These are phyloP conservation scores for Labeo catla DNA, from an alignment of 2,113 vertebrate species.

Conservation along the genomic window DNA sequence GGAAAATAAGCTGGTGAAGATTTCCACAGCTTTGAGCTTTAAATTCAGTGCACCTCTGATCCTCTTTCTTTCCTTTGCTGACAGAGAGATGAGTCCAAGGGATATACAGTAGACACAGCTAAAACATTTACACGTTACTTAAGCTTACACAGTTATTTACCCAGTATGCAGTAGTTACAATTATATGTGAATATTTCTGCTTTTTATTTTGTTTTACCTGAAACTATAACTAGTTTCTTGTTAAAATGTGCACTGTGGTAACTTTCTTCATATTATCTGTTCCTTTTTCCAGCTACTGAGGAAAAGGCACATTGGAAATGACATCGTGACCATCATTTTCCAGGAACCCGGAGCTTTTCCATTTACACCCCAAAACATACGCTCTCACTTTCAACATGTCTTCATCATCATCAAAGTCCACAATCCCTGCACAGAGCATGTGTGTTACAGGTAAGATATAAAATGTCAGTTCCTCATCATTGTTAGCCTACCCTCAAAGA, in stretches of 20 bases:
- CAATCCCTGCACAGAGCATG: constrained; percentile 84
- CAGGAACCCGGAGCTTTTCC: constrained; percentile 88
- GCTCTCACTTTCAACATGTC: constrained; percentile 88
- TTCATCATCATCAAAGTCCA: constrained; percentile 87
- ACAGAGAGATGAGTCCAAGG: neutral
- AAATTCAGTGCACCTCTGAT: neutral
- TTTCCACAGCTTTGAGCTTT: neutral
- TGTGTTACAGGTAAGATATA: constrained; percentile 84
- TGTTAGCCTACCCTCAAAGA: neutral
- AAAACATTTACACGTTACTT: neutral
- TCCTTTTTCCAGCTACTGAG: constrained; percentile 78
- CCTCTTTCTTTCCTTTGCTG: neutral
- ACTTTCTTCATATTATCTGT: neutral
- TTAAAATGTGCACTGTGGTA: neutral
- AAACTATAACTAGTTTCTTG: neutral
- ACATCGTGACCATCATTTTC: constrained; percentile 89
- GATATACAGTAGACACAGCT: neutral
- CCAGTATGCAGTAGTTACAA: neutral
- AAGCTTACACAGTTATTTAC: neutral
- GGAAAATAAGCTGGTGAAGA: neutral
- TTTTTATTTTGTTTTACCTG: neutral
- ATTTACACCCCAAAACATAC: constrained; percentile 87
- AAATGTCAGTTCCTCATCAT: neutral
- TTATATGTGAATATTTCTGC: neutral
- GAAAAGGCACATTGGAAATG: constrained; percentile 89